phyloP scores from a whole-genome alignment of 2,113 vertebrate species.

The Tragulus kanchil region DNA sequence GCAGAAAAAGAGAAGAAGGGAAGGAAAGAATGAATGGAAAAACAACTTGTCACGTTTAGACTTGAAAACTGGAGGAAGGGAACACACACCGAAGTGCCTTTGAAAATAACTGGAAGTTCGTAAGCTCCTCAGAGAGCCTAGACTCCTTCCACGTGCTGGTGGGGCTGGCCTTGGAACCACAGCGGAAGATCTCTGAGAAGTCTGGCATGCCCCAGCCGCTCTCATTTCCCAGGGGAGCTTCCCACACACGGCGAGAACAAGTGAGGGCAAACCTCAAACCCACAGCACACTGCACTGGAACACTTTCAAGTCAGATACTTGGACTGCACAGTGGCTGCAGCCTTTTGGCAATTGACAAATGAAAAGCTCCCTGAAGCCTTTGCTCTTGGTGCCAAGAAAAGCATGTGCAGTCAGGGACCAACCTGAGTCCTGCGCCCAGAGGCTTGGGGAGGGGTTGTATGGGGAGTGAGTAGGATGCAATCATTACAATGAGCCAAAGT shows the following conservation, averaged over 20 bases:
- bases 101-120: conserved; percentile 25
- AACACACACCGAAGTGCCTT: neutral
- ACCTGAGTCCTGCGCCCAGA: neutral
- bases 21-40: neutral
- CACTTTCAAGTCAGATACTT: neutral
- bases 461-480: neutral
- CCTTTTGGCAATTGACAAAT: conserved; percentile 56
- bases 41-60: neutral
- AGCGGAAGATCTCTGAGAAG: neutral
- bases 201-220: neutral
- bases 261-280: conserved; percentile 39
- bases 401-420: conserved; percentile 22
- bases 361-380: conserved; percentile 59
- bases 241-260: conserved; percentile 60
- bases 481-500: conserved; percentile 2
- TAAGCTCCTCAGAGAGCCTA: neutral
- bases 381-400: conserved; percentile 55
- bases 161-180: neutral
- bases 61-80: neutral
- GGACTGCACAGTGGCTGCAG: neutral
- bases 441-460: neutral
- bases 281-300: neutral
- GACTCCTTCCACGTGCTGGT: neutral
- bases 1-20: neutral
- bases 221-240: conserved; percentile 24